A percentile compares a stretch with the other conserved stretches of the same genome.
Evolutionary conservation across 92 coral and sea anemone species (phyloP).

Genomic region (Palythoa heliodiscus): DNA sequence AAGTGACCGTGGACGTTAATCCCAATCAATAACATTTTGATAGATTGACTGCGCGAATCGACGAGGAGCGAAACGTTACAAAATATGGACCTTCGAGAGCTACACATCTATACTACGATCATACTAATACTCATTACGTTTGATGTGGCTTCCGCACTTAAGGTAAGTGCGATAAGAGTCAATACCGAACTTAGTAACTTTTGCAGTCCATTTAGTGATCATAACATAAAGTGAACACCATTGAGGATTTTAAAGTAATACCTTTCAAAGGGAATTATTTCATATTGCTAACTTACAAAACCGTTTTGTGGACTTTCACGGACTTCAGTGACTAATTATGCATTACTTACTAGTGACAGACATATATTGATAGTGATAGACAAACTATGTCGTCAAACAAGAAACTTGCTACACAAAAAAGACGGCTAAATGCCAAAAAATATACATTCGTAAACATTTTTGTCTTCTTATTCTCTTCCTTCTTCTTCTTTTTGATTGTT

Average conservation of each 20-base stretch:
- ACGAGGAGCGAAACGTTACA: neutral
- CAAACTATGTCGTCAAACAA: too few relatives aligned
- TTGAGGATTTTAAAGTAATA: neutral
- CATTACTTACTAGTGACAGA: too few relatives aligned
- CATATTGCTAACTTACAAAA: too few relatives aligned
- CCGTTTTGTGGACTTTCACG: too few relatives aligned
- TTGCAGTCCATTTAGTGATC: neutral
- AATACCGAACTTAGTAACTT: neutral
- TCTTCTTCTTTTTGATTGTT: neutral
- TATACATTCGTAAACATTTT: neutral
- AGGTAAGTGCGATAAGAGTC: neutral
- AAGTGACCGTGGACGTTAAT: slow-evolving; percentile 5
- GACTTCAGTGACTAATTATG: too few relatives aligned
- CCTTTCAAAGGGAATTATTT: too few relatives aligned
- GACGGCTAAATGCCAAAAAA: too few relatives aligned
- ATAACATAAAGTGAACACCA: neutral
- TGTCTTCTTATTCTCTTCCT: neutral
- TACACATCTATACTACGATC: neutral
- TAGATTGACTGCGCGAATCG: neutral
- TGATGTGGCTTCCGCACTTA: neutral
- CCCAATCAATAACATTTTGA: neutral
- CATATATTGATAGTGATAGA: too few relatives aligned
- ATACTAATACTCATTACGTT: neutral
- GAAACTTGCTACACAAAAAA: too few relatives aligned
- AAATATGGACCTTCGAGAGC: neutral